Base-by-base conservation (phyloP, 2,113 vertebrate species). In the Casuarius casuarius region DNA sequence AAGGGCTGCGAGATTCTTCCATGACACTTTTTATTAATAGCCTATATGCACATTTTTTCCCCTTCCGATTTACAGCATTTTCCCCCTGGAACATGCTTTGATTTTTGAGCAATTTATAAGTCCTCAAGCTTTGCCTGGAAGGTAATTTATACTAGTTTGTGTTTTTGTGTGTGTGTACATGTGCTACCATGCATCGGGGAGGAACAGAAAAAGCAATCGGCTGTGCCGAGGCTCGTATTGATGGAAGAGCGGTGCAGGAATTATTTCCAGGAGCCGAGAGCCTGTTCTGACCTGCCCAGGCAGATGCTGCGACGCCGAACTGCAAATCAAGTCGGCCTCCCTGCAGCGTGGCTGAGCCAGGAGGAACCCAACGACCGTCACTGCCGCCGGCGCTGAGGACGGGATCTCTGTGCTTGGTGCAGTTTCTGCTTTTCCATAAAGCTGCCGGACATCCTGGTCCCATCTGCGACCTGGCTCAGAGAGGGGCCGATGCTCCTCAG, bases 41-140 rank as follows among this genome's bases (percentile, higher is more conserved):
- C 82, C 87, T 73, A 10, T 59, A 85, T 35, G 90, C 26, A 42
- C 66, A 3, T 95, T 92, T 94, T 75, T n/a, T 0, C 84, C 73
- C 81, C 31, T 92, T 85, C 86, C 79, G 76, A 92, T 93, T 93
- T 81, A 22, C 70, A 0, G 2, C 28, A 5, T 94, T 96, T 75
- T 56, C 87, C 93, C 88, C 70, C 9, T 13, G 62, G 79, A 95
- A 92, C 25, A 66, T 44, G 84, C 90, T 94, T 96, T 95, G 90
- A 94, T 95, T 94, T 97, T 90, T 94, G 92, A 92, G 97, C 78
- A 29, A 54, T 85, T 94, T 76, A 2, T 5, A 58, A 97, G 92
- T 80, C 93, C 87, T 92, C 72, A 58, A 89, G 95, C 93, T 95
- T 88, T 82, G 85, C 92, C 90, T 76, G 65, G 87, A 54, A 96